Evolutionary conservation across 2,797 vertebrate genomes (phyloP).

Genomic region (Enteromius radiatus): DNA sequence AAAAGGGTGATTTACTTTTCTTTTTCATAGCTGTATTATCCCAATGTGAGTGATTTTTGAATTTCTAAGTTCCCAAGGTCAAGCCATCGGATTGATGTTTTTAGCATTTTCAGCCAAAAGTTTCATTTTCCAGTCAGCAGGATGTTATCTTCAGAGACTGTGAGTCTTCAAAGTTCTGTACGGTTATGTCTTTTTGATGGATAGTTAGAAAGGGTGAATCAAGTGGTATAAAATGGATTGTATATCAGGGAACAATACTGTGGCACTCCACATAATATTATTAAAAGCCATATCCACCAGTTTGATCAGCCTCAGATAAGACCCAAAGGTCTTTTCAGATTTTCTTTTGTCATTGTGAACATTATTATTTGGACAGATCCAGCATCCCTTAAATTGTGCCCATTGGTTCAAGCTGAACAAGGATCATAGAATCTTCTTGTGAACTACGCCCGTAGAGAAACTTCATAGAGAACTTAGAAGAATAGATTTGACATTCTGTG

Average conservation of each 20-base stretch:
- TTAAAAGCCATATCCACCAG: not conserved
- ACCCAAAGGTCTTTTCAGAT: not conserved
- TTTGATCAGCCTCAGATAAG: not conserved
- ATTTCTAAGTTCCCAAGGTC: not conserved
- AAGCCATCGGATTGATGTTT: constrained; percentile 4
- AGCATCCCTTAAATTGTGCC: constrained; percentile 6
- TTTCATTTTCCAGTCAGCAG: constrained; percentile 30
- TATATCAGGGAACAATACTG: not conserved
- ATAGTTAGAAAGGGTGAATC: constrained; percentile 16
- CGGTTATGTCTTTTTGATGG: constrained; percentile 26
- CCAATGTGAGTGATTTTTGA: not conserved
- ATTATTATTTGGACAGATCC: constrained; percentile 20
- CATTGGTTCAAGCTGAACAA: not conserved
- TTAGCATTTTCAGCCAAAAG: not conserved
- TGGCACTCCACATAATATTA: not conserved
- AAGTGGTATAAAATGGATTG: not conserved
- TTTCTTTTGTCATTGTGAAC: not conserved
- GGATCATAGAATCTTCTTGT: not conserved
- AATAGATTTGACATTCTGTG: not conserved
- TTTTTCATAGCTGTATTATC: not conserved
- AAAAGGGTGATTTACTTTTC: not conserved
- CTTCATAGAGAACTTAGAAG: constrained; percentile 8
- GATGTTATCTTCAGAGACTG: not conserved
- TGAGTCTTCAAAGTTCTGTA: not conserved
- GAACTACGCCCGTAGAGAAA: not conserved